Conservation (phyloP, 2,888 invertebrate genomes). For the Chymomyza amoena region DNA sequence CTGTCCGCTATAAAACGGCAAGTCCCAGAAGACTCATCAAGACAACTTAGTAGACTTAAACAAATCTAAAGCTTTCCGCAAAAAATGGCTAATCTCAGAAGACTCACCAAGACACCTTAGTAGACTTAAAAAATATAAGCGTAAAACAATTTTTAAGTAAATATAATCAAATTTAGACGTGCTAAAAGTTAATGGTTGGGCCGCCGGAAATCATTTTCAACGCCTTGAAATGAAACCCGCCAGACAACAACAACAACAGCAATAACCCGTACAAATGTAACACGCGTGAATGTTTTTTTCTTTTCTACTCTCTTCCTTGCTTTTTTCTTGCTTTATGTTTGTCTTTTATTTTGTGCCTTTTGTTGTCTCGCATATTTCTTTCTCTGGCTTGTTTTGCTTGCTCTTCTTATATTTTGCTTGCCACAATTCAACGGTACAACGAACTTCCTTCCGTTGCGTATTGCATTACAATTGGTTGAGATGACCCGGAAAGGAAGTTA, state of each 20-base stretch:
- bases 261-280: conserved; percentile 15
- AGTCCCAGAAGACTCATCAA: too few species aligned
- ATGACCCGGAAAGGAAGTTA: conserved; percentile 1
- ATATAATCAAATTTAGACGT: conserved; percentile 56
- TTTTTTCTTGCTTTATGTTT: background rate
- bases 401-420: background rate
- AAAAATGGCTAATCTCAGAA: too few species aligned
- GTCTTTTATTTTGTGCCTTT: background rate
- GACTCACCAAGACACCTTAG: too few species aligned
- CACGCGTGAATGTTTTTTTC: background rate
- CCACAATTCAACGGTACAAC: conserved; percentile 23
- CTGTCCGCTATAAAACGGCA: too few species aligned
- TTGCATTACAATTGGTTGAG: background rate
- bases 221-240: conserved; percentile 18
- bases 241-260: conserved; percentile 1
- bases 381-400: background rate
- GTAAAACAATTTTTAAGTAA: conserved; percentile 39
- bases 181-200: conserved; percentile 57
- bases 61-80: too few species aligned
- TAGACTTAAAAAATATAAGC: background rate
- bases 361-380: background rate
- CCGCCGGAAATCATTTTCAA: conserved; percentile 61
- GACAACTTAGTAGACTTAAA: too few species aligned
- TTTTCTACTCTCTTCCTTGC: background rate
- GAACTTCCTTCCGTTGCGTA: conserved; percentile 22